These are phyloP conservation scores for Brachypalpus laphriformis DNA, from an alignment of 2,888 invertebrate genomes.

Conservation along the genomic window DNA sequence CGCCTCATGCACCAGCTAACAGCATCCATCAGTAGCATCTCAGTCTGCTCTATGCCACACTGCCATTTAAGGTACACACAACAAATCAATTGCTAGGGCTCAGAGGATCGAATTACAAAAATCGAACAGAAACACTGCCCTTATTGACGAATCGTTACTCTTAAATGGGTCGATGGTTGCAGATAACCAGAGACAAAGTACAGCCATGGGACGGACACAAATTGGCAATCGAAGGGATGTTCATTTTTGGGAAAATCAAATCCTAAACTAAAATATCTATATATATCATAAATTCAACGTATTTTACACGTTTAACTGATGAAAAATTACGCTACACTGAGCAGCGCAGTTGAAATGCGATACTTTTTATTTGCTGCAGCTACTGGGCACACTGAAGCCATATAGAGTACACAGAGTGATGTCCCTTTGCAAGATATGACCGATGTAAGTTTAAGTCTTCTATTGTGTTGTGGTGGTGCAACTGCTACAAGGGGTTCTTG, in stretches of 20 bases:
- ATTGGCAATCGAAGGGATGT: conserved; percentile 35
- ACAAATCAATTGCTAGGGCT: conserved; percentile 52
- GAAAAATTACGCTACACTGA: conserved; percentile 62
- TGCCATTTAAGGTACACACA: conserved; percentile 56
- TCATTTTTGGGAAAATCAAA: conserved; percentile 38
- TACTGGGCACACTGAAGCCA: conserved; percentile 56
- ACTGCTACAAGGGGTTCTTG: background rate
- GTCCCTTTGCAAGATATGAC: conserved; percentile 37
- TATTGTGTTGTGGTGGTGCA: conserved; percentile 3
- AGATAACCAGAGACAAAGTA: conserved; percentile 41
- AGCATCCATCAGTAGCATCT: conserved; percentile 64
- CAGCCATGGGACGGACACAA: conserved; percentile 10
- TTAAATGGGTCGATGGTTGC: conserved; percentile 53
- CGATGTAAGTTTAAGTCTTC: conserved; percentile 30
- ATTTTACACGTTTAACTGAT: conserved; percentile 43
- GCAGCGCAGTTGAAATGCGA: conserved; percentile 61
- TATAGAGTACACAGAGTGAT: conserved; percentile 15
- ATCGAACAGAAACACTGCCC: conserved; percentile 38
- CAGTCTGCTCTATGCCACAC: background rate
- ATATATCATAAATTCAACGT: conserved; percentile 51
- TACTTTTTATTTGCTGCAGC: conserved; percentile 51
- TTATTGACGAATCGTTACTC: conserved; percentile 66
- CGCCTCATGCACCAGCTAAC: conserved; percentile 44
- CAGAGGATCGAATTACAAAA: conserved; percentile 56
- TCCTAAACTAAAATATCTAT: background rate